A percentile compares a stretch with the other conserved stretches of the same genome.
These are phyloP conservation scores for Hydrochoerus hydrochaeris DNA, from an alignment of 2,113 vertebrate species.

Conservation along the genomic window DNA sequence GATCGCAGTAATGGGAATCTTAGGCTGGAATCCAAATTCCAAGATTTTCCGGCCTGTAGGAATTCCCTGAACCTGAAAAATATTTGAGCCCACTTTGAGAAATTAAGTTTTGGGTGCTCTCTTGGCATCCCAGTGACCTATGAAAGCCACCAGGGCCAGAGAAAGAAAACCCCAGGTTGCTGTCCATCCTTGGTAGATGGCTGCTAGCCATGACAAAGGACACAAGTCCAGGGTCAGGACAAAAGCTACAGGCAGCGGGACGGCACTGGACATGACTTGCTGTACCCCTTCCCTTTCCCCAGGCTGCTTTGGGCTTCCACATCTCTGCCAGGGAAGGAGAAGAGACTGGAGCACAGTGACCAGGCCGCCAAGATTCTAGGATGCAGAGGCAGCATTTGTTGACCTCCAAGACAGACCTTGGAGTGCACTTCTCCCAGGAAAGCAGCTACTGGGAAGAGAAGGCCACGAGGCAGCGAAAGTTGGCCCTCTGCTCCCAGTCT, in stretches of 20 bases:
- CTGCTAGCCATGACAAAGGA: background rate
- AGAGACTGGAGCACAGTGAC: background rate
- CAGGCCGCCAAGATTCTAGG: background rate
- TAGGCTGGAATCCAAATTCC: background rate
- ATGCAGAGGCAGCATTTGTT: background rate
- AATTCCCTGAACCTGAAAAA: constrained; percentile 44
- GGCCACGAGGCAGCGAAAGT: background rate
- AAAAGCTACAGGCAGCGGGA: background rate
- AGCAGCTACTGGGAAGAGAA: background rate
- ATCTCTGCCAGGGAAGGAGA: background rate
- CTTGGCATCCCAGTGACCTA: background rate
- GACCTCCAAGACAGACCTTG: background rate
- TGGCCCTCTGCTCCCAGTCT: background rate
- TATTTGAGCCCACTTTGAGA: constrained; percentile 25
- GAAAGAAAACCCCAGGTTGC: background rate
- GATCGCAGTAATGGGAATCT: background rate
- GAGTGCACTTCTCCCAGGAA: background rate
- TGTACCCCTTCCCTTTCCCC: background rate
- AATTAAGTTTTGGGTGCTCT: background rate
- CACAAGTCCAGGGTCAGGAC: background rate
- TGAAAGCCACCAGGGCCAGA: background rate
- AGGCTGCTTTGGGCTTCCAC: background rate
- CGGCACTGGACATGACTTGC: background rate
- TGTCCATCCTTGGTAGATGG: constrained; percentile 17
- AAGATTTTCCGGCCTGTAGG: background rate